Evolutionary conservation across 2,113 vertebrate species (phyloP), one percentile per base, ranked within the genome.

Genomic region (Dasyornis broadbenti): DNA sequence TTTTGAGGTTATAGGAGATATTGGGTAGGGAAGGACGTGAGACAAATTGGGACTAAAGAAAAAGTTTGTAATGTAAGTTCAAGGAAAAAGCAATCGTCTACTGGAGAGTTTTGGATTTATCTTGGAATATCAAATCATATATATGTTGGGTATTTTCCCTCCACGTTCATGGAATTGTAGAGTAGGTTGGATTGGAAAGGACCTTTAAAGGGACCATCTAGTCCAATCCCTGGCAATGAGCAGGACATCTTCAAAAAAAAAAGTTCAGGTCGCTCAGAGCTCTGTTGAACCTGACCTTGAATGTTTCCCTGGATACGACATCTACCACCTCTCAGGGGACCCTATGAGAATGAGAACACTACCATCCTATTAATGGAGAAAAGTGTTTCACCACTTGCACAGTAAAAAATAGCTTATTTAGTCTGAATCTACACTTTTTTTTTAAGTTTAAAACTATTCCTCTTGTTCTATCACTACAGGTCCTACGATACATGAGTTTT

Each of bases 61-160:
- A 61, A 82, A 14, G 9, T 30, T 15, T 22, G 12, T 27, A 12
- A 50, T n/a, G 1, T 52, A n/a, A 76, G 3, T 61, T 61, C 45
- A 86, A 61, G 39, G 18, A 22, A 73, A 44, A 84, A 68, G 3
- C 21, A 47, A 2, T 59, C 6, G 10, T 84, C 47, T 50, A 3
- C 31, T 13, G 54, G 22, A 7, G 28, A 82, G 12, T 50, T 93
- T 82, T 59, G 49, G 31, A 71, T 54, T 59, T 87, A n/a, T 20
- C 31, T 85, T 82, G 17, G 45, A 65, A 52, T 77, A 54, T 44
- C 13, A 37, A n/a, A 81, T 61, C 4, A 37, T 49, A 18, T 7
- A 7, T 16, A 35, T 26, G 1, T 12, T 63, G 35, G 1, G 11
- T 0, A 7, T 4, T 22, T 66, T 66, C 15, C 45, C 10, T 54